These are phyloP conservation scores for Tetanocera ferruginea DNA, from an alignment of 2,888 invertebrate species.

Conservation along the genomic window DNA sequence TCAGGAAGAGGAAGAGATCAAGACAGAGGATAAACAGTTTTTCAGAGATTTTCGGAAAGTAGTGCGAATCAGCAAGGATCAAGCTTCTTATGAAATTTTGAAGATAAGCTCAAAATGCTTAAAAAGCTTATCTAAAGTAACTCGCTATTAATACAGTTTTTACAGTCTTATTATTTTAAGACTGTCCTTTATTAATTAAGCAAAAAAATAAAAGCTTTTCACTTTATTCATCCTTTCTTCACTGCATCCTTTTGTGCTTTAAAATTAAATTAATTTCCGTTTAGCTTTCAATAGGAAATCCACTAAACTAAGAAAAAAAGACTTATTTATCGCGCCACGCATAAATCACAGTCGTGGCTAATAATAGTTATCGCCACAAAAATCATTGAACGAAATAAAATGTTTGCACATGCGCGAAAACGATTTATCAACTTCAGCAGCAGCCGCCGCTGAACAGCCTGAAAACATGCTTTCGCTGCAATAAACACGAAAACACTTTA, in stretches of 20 bases:
- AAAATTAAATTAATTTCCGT: not conserved
- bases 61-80: too few relatives aligned
- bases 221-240: too few relatives aligned
- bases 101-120: too few relatives aligned
- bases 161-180: too few relatives aligned
- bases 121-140: too few relatives aligned
- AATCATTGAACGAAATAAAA: slow-evolving; percentile 29
- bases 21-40: too few relatives aligned
- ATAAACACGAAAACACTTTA: slow-evolving; percentile 6
- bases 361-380: slow-evolving; percentile 24
- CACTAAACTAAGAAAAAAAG: not conserved
- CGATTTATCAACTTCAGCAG: slow-evolving; percentile 28
- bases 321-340: slow-evolving; percentile 8
- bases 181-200: too few relatives aligned
- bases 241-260: not conserved
- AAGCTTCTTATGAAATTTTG: too few relatives aligned
- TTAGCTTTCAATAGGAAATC: not conserved
- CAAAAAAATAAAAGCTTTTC: too few relatives aligned
- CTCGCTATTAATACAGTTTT: too few relatives aligned
- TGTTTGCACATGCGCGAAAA: slow-evolving; percentile 37
- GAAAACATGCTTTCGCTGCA: slow-evolving; percentile 17
- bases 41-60: too few relatives aligned
- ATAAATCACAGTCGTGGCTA: slow-evolving; percentile 25
- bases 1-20: too few relatives aligned
- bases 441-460: not conserved